Evolutionary conservation across 2,888 invertebrate species (phyloP), one percentile per base, ranked within the genome.

Genomic region (Bimastos eiseni): DNA sequence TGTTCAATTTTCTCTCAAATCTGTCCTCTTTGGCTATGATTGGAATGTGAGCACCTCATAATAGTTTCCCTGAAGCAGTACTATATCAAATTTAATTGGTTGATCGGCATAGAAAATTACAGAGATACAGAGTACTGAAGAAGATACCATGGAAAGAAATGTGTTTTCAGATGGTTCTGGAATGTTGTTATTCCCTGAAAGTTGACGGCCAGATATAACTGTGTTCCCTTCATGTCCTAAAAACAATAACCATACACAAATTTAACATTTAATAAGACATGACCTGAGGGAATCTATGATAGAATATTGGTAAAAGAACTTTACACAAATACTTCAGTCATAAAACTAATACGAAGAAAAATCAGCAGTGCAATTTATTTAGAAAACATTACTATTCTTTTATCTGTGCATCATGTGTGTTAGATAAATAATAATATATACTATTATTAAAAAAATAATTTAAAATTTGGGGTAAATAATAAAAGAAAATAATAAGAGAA

Each of bases 191-290:
- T 98, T 83, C 99, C 99, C 93, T 97, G 97, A 95, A 98, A 97
- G 95, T 98, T 99, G 93, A 98, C 98, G 90, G 99, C 99, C 93
- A 99, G 96, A 95, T 98, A 99, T 91, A 98, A 96, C 94, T 98
- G 97, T 93, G 97, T 97, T 84, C 98, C 97, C 95, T 98, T 97
- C 95, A 98, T 98, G 95, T 99, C 99, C 98, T 98, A 41, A 38
- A 34, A 24, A 30, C 38, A 38, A 44, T 70, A 70, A 70, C 30
- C 4, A 70, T 70, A 30, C 6, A 17, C 4, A 70, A 70, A 70
- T 70, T 30, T 70, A 70, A 70, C 13, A 55, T 55, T 30, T 24
- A 4, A 30, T 55, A 55, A 55, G 24, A 55, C 30, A 55, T 30
- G 70, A 70, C n/a, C 30, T 17, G n/a, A 3, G n/a, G n/a, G 49